These are phyloP conservation scores for Drosophila eugracilis DNA, from an alignment of 1,140 invertebrate species.

Conservation along the genomic window DNA sequence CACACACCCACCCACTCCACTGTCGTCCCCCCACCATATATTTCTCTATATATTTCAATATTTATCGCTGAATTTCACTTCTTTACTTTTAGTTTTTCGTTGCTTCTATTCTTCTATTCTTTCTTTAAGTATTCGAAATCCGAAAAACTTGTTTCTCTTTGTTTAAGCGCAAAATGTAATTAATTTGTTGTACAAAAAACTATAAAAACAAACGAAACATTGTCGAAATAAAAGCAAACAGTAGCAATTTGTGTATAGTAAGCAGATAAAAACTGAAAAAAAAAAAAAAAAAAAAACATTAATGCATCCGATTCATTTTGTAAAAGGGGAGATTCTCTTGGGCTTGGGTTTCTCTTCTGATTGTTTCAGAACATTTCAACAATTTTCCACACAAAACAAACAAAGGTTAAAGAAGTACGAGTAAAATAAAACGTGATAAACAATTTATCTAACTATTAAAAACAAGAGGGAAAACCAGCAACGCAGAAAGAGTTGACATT, in stretches of 20 bases:
- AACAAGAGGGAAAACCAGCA: conserved; percentile 4
- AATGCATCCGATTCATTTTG: conserved; percentile 41
- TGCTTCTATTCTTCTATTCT: conserved; percentile 34
- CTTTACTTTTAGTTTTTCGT: conserved; percentile 1
- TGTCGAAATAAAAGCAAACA: conserved; percentile 74
- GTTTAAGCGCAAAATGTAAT: conserved; percentile 67
- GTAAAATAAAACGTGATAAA: conserved; percentile 50
- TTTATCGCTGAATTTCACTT: conserved; percentile 18
- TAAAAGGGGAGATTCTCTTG: conserved; percentile 14
- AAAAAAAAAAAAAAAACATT: conserved; percentile 35
- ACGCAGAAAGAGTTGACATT: conserved; percentile 17
- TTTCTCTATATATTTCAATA: conserved; percentile 17
- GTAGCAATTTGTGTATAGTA: conserved; percentile 81
- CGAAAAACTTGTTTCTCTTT: conserved; percentile 65
- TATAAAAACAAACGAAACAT: conserved; percentile 49
- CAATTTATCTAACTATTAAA: conserved; percentile 41
- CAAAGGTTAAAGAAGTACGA: conserved; percentile 1
- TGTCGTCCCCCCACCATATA: too few species aligned
- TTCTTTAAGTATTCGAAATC: conserved; percentile 68
- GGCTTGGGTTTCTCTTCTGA: conserved; percentile 38
- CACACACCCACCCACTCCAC: conserved; percentile 30
- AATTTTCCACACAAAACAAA: conserved; percentile 1
- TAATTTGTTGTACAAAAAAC: conserved; percentile 79
- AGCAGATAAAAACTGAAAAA: conserved; percentile 61
- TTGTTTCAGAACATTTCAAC: conserved; percentile 15